These are phyloP conservation scores for Drosophila nigromelanica DNA, from an alignment of 1,140 invertebrate species.

Conservation along the genomic window DNA sequence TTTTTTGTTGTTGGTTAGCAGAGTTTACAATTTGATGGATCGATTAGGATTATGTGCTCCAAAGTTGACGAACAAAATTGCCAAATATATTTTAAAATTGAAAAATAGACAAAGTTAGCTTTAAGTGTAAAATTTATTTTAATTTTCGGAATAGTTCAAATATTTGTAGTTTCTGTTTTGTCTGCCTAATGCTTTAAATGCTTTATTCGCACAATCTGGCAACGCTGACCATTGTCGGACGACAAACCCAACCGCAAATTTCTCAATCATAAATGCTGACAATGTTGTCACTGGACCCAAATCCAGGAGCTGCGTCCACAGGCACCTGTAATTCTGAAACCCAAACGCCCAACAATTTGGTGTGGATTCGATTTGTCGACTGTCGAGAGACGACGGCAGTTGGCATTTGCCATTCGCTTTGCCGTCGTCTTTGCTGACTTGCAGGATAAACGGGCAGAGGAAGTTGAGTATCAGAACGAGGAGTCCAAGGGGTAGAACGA, in stretches of 20 bases:
- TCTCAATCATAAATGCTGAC: slow-evolving; percentile 50
- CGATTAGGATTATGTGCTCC: slow-evolving; percentile 27
- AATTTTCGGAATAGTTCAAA: too few relatives aligned
- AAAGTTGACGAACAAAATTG: too few relatives aligned
- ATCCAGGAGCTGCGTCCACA: background rate
- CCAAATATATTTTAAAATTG: too few relatives aligned
- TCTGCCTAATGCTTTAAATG: too few relatives aligned
- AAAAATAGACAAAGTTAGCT: too few relatives aligned
- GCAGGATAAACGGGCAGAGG: background rate
- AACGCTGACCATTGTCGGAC: slow-evolving; percentile 6
- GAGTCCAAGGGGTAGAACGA: background rate
- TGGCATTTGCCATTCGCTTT: slow-evolving; percentile 8
- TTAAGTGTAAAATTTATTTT: too few relatives aligned
- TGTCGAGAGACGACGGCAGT: slow-evolving; percentile 13
- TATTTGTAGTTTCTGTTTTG: too few relatives aligned
- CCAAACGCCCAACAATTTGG: slow-evolving; percentile 1
- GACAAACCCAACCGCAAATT: slow-evolving; percentile 34
- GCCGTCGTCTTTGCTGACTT: slow-evolving; percentile 5
- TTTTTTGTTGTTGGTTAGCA: background rate
- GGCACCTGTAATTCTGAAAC: slow-evolving; percentile 8
- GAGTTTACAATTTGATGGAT: slow-evolving; percentile 28
- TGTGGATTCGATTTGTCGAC: slow-evolving; percentile 36
- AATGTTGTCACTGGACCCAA: slow-evolving; percentile 23
- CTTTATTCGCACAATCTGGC: slow-evolving; percentile 4
- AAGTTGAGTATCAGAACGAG: background rate